A percentile compares a stretch with the other conserved stretches of the same genome.
phyloP scores from a whole-genome alignment of 2,113 vertebrate genomes.

The Accipiter virgatus region DNA sequence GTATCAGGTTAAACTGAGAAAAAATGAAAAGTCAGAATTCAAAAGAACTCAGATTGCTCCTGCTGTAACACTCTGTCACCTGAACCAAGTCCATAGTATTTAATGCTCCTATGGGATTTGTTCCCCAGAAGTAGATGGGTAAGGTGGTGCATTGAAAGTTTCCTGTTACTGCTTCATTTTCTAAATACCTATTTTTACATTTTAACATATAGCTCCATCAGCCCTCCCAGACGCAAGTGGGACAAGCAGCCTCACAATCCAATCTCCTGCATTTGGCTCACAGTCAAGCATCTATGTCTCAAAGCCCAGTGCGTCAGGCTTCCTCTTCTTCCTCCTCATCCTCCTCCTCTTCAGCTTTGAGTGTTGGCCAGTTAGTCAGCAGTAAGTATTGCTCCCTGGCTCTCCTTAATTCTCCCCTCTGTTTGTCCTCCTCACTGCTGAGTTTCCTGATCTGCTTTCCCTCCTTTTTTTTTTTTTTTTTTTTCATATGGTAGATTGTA shows the following conservation, averaged over 20 bases:
- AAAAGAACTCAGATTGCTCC: not conserved
- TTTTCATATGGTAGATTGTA: not conserved
- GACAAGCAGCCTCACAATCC: constrained; percentile 85
- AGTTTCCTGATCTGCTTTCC: constrained; percentile 6
- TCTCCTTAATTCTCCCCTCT: constrained; percentile 24
- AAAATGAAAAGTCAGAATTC: not conserved
- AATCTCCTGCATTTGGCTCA: constrained; percentile 94
- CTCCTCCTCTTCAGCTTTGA: constrained; percentile 96
- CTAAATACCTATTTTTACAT: constrained; percentile 68
- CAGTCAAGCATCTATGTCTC: constrained; percentile 88
- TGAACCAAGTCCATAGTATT: not conserved
- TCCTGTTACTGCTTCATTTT: constrained; percentile 20
- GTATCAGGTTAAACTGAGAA: not conserved
- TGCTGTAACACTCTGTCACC: not conserved
- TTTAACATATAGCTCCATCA: constrained; percentile 83
- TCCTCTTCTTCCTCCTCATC: constrained; percentile 93
- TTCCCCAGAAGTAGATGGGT: not conserved
- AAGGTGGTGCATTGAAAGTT: not conserved
- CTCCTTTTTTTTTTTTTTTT: not conserved
- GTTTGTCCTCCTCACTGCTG: constrained; percentile 1
- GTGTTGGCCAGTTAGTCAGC: constrained; percentile 98
- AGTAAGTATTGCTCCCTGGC: constrained; percentile 86
- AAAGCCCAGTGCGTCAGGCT: constrained; percentile 82
- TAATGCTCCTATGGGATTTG: not conserved
- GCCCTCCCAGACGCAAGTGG: constrained; percentile 85